Base-by-base conservation (phyloP, 1,140 invertebrate species). In the Calosoma granatense region DNA sequence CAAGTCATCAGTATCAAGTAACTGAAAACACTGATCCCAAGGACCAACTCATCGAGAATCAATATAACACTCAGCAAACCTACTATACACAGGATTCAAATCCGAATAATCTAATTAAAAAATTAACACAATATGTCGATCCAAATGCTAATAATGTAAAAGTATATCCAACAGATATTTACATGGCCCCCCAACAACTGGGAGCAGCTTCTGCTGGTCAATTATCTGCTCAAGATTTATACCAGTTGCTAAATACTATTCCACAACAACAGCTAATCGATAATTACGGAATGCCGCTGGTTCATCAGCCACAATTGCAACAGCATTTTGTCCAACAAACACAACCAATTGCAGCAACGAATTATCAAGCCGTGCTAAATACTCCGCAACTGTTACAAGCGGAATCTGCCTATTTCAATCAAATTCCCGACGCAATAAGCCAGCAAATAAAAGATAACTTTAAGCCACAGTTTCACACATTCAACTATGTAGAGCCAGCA, bases 181-280 rank as follows among this genome's bases (percentile, higher is more conserved):
- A 0, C 67, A 67, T 57, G 64, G 55, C n/a, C 62, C 39, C 23
- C 22, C n/a, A 30, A 22, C 65, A 73, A 61, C 55, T 62, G 15
- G 60, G 59, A 6, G 4, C 26, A 30, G 15, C 41, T 21, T 12
- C 59, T 64, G 1, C 65, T 22, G 66, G 61, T 19, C 64, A 74
- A 1, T 59, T 82, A 14, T 76, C 76, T 15, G 71, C 77, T 1
- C 73, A 75, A 19, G 78, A 84, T 58, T 62, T 83, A 1, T 79
- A 80, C 60, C 72, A 76, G 21, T 63, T 81, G 1, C 60, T 81
- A 4, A 76, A 77, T 57, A 74, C 72, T 15, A 72, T 74, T 53
- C 74, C 77, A 20, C 76, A 78, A 60, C 61, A 78, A 4, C 64
- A 67, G n/a, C 56, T 63, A 47, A 52, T 60, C 54, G 60, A 65